phyloP scores from a whole-genome alignment of 2,113 vertebrate species.

The Bucco capensis region DNA sequence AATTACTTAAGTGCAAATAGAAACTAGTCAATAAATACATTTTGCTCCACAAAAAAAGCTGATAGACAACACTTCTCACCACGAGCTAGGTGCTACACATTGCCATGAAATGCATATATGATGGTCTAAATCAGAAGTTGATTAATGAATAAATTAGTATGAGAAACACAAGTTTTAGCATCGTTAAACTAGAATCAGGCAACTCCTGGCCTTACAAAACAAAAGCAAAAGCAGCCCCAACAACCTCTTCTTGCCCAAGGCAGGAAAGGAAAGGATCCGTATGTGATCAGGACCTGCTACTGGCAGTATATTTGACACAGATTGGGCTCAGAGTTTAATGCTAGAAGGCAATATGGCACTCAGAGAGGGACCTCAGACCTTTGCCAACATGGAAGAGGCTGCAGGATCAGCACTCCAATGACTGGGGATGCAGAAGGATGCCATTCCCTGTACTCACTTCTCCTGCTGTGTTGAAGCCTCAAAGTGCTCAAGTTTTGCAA shows the following conservation, averaged over 20 bases:
- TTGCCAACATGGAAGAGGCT: background rate
- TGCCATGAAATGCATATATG: no score
- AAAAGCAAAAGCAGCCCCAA: no score
- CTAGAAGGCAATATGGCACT: background rate
- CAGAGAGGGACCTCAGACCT: background rate
- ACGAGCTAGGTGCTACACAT: background rate
- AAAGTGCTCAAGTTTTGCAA: background rate
- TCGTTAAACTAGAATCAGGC: background rate
- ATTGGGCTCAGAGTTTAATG: background rate
- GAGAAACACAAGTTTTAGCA: background rate
- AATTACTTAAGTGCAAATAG: background rate
- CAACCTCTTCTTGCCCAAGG: background rate
- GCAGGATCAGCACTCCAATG: background rate
- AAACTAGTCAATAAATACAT: background rate
- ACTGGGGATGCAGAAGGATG: background rate
- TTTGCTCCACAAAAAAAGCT: background rate
- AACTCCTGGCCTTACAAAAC: background rate
- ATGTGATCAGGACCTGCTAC: no score
- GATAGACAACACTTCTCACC: background rate
- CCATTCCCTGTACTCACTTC: background rate
- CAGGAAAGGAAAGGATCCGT: background rate
- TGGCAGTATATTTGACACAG: background rate
- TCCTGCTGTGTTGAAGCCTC: background rate
- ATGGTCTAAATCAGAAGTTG: no score
- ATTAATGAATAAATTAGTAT: background rate